Evolutionary conservation across 2,888 invertebrate genomes (phyloP).

Genomic region (Atherix ibis): DNA sequence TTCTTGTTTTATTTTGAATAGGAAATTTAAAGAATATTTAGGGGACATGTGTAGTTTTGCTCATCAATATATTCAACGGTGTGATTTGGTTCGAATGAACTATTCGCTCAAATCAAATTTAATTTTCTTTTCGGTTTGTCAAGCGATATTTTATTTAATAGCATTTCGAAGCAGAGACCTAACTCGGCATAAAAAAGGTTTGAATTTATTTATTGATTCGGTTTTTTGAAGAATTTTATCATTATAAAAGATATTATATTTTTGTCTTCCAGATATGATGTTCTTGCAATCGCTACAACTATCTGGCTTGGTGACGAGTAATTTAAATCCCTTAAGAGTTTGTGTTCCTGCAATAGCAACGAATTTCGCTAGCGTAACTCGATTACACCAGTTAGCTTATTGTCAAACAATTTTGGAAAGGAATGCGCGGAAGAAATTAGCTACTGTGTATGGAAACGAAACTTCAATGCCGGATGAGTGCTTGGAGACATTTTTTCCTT

Average conservation of each 20-base stretch:
- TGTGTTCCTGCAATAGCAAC: constrained; percentile 64
- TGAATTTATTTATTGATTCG: constrained; percentile 23
- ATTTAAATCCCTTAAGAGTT: constrained; percentile 73
- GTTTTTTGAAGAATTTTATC: constrained; percentile 7
- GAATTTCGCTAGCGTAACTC: constrained; percentile 65
- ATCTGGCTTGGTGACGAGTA: constrained; percentile 68
- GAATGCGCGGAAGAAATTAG: constrained; percentile 49
- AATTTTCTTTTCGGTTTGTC: constrained; percentile 84
- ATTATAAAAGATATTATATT: constrained; percentile 4
- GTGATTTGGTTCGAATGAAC: constrained; percentile 24
- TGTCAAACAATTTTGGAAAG: constrained; percentile 81
- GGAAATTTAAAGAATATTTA: constrained; percentile 46
- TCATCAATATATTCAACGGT: constrained; percentile 52
- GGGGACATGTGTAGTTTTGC: constrained; percentile 68
- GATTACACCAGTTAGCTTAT: constrained; percentile 77
- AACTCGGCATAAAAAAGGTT: constrained; percentile 59
- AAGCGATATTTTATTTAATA: constrained; percentile 83
- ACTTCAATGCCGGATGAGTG: constrained; percentile 33
- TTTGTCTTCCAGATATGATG: constrained; percentile 47
- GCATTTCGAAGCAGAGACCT: constrained; percentile 79
- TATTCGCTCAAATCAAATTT: constrained; percentile 54
- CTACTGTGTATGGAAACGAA: constrained; percentile 39
- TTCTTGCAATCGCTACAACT: constrained; percentile 72
- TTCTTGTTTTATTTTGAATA: no score
- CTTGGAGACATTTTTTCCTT: constrained; percentile 68